phyloP scores from a whole-genome alignment of 2,113 vertebrate species.

The Scytalopus superciliaris region DNA sequence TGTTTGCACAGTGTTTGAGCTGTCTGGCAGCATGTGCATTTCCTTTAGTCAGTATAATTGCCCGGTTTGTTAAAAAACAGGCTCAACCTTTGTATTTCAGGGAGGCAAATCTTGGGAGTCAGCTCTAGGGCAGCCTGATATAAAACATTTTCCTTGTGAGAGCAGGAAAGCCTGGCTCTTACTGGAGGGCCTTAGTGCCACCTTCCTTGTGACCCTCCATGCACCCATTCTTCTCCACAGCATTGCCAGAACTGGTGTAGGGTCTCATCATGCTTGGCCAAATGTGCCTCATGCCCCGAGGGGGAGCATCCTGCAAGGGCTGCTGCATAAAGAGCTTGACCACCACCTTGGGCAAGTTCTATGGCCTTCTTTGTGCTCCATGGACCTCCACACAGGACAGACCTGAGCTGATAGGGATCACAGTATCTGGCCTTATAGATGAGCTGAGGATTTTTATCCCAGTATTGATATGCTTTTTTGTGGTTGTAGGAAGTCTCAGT shows the following conservation, averaged over 20 bases:
- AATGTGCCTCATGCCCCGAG: not conserved
- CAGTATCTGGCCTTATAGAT: not conserved
- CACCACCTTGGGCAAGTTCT: not conserved
- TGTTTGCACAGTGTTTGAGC: not conserved
- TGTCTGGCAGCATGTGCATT: not conserved
- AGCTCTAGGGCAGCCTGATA: not conserved
- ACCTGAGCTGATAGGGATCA: not conserved
- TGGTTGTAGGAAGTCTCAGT: not conserved
- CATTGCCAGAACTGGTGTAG: not conserved
- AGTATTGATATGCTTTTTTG: not conserved
- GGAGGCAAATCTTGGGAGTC: not conserved
- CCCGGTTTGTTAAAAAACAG: conserved; percentile 9
- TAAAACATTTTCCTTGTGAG: fast-evolving
- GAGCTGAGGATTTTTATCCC: not conserved
- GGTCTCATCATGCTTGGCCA: not conserved
- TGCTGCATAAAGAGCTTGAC: not conserved
- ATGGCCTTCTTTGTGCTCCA: not conserved
- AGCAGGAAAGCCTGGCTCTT: not conserved
- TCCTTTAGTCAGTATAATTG: not conserved
- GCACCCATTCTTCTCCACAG: fast-evolving
- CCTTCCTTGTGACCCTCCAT: not conserved
- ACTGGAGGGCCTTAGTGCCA: not conserved
- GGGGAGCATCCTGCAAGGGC: not conserved
- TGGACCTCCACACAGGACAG: not conserved
- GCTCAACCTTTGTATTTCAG: not conserved